Percentiles rank a stretch among this genome's conserved stretches.
Evolutionary conservation across 2,113 vertebrate genomes (phyloP).

Genomic region (Mobula birostris): DNA sequence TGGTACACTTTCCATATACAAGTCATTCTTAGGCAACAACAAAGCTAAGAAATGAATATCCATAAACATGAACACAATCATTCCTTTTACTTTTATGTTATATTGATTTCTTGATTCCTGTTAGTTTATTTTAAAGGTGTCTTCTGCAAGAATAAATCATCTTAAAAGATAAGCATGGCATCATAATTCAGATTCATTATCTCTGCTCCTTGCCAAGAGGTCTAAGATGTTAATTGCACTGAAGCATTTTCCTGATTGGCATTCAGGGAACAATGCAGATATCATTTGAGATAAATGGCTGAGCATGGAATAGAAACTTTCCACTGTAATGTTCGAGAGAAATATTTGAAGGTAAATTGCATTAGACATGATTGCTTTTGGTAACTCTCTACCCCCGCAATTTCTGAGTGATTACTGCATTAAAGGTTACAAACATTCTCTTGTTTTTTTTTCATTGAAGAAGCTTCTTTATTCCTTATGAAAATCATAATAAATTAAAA

Average conservation of each 20-base stretch:
- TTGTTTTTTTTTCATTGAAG: background rate
- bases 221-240: background rate
- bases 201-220: background rate
- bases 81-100: background rate
- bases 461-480: background rate
- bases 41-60: background rate
- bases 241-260: background rate
- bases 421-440: slow-evolving; percentile 8
- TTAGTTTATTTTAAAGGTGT: background rate
- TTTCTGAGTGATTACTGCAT: slow-evolving; percentile 15
- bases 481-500: background rate
- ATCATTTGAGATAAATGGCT: background rate
- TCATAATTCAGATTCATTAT: background rate
- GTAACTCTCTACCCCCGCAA: background rate
- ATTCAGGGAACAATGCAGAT: background rate
- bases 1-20: background rate
- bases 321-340: background rate
- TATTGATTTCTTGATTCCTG: background rate
- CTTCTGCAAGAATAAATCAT: background rate
- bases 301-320: background rate
- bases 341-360: background rate
- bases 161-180: background rate
- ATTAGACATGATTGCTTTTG: background rate
- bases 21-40: background rate
- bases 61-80: background rate